Evolutionary conservation across 1,140 invertebrate species (phyloP).

Genomic region (Tetranychus urticae): DNA sequence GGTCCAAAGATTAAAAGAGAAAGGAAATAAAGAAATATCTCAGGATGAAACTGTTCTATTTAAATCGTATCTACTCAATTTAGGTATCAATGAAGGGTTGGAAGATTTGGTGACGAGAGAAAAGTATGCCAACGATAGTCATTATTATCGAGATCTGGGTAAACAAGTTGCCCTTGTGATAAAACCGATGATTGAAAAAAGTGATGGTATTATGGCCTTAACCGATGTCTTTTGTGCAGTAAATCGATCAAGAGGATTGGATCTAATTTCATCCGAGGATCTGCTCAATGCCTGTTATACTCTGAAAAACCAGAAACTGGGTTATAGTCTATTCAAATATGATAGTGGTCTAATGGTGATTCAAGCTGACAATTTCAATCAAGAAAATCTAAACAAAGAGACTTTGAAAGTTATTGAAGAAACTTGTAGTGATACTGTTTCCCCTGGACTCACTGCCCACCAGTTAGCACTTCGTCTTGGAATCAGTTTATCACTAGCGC

Average conservation of each 20-base stretch:
- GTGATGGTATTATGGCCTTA: constrained; percentile 84
- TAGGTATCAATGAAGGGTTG: constrained; percentile 41
- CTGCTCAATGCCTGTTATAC: constrained; percentile 60
- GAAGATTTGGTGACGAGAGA: constrained; percentile 72
- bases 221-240: constrained; percentile 89
- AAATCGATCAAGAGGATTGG: constrained; percentile 38
- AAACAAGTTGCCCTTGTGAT: constrained; percentile 61
- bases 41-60: constrained; percentile 91
- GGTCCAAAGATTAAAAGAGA: constrained; percentile 74
- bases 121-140: constrained; percentile 55
- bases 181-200: constrained; percentile 52
- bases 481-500: constrained; percentile 60
- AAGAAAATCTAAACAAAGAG: constrained; percentile 43
- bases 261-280: constrained; percentile 68
- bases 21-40: constrained; percentile 68
- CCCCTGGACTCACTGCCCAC: constrained; percentile 43
- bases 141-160: constrained; percentile 65
- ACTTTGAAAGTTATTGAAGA: constrained; percentile 43
- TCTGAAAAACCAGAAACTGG: constrained; percentile 33
- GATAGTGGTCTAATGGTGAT: constrained; percentile 74
- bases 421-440: constrained; percentile 14
- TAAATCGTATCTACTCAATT: constrained; percentile 79
- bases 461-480: constrained; percentile 53
- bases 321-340: constrained; percentile 45
- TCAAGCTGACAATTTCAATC: constrained; percentile 49